Evolutionary conservation across 1,140 invertebrate species (phyloP).

Genomic region (Meloidogyne hapla): DNA sequence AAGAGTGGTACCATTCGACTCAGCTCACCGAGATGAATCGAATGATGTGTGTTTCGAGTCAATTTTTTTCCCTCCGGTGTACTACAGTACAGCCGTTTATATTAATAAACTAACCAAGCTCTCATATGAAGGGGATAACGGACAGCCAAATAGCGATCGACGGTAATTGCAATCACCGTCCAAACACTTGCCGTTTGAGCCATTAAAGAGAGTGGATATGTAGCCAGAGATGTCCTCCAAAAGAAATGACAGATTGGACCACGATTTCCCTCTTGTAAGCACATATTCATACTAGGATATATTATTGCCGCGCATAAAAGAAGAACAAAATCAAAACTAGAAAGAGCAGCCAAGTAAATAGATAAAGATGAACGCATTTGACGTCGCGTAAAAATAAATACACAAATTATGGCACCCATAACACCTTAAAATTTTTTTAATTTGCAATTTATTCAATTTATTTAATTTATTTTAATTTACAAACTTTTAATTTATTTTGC

Average conservation of each 20-base stretch:
- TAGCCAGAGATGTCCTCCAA: constrained; percentile 58
- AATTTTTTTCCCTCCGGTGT: too few relatives aligned
- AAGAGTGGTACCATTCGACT: too few relatives aligned
- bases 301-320: constrained; percentile 56
- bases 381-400: constrained; percentile 55
- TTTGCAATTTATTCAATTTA: background rate
- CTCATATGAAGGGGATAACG: constrained; percentile 58
- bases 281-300: constrained; percentile 60
- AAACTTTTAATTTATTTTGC: background rate
- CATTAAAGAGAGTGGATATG: constrained; percentile 59
- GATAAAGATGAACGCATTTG: constrained; percentile 62
- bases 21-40: too few relatives aligned
- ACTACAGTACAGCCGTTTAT: too few relatives aligned
- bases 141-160: constrained; percentile 58
- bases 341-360: constrained; percentile 60
- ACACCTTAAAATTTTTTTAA: constrained; percentile 13
- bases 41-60: too few relatives aligned
- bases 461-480: background rate
- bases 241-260: constrained; percentile 58
- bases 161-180: constrained; percentile 63
- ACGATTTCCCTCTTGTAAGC: constrained; percentile 43
- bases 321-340: constrained; percentile 58
- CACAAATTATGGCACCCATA: constrained; percentile 49
- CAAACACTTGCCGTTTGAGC: constrained; percentile 59
- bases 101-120: constrained; percentile 20